Evolutionary conservation across 1,140 invertebrate species (phyloP), one percentile per base, ranked within the genome.

Genomic region (Cotesia typhae): DNA sequence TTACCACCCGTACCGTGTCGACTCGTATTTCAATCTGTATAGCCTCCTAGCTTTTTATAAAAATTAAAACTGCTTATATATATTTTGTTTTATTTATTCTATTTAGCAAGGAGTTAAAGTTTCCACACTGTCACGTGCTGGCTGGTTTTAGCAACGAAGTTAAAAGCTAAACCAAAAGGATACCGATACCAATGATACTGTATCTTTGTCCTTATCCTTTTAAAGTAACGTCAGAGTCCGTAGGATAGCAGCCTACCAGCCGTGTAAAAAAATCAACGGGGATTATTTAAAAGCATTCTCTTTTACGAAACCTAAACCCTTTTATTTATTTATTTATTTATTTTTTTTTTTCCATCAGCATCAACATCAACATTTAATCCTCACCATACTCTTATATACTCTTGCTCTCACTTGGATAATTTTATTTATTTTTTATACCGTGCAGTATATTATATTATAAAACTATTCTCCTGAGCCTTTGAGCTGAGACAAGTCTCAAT

Each of bases 201-300:
- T 70, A 78, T 75, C 71, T 70, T 67, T 67, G 20, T 69, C 57
- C 38, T 36, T 57, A 55, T 59, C 53, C 52, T 20, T 41, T 35
- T 57, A 37, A 4, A 47, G 41, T 10, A 6, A 47, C 41, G 41
- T 47, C 41, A 47, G 41, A 10, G 6, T 47, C 41, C 9, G 20
- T 37, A 69, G 9, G 55, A 36, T 59, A 57, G 35, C 37, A 67
- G 66, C 14, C 36, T 51, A 35, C 6, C 52, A 47, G 17, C 9
- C 57, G 41, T 70, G 41, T 9, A 41, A 59, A 59, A 41, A 41
- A 12, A 57, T 28, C 12, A 60, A 20, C 61, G 65, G 20, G 77
- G 74, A 79, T 82, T 82, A 83, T 83, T 83, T 79, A 81, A 72
- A 71, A 64, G 74, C 72, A 79, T 79, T 80, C 75, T 65, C 52